phyloP scores from a whole-genome alignment of 2,888 invertebrate genomes.

The Eilema griseolum region DNA sequence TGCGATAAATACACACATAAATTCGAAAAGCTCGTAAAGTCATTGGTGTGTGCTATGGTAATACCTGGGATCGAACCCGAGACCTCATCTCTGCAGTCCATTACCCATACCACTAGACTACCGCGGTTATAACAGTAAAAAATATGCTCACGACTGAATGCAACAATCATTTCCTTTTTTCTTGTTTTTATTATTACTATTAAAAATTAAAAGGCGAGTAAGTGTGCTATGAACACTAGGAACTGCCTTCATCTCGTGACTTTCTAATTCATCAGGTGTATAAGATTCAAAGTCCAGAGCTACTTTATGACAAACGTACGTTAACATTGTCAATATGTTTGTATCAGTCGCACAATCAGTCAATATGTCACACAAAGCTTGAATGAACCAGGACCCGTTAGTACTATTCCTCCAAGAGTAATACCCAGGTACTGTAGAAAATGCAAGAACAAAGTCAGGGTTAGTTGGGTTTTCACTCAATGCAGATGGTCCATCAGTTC shows the following conservation, averaged over 20 bases:
- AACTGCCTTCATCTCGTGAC: conserved; percentile 97
- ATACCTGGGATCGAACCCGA: too few species aligned
- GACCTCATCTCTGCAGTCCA: too few species aligned
- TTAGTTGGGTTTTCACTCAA: conserved; percentile 95
- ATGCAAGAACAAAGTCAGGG: conserved; percentile 97
- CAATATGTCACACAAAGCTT: conserved; percentile 94
- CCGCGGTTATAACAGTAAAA: too few species aligned
- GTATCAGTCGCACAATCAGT: conserved; percentile 90
- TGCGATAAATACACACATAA: too few species aligned
- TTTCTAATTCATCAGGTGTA: conserved; percentile 90
- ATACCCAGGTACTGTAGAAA: conserved; percentile 98
- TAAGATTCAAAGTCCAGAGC: conserved; percentile 97
- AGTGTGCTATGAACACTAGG: conserved; percentile 97
- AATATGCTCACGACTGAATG: neutral
- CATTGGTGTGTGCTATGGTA: too few species aligned
- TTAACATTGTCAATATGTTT: conserved; percentile 94
- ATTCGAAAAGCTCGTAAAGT: too few species aligned
- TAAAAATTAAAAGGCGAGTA: conserved; percentile 92
- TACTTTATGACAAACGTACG: conserved; percentile 94
- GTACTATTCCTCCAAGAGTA: conserved; percentile 98
- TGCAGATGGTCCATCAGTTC: conserved; percentile 58
- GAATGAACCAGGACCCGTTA: conserved; percentile 98
- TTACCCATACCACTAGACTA: too few species aligned
- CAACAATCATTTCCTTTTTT: conserved; percentile 13
- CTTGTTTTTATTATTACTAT: conserved; percentile 65